Conservation (phyloP, 2,888 invertebrate genomes). For the Oscheius sp. region DNA sequence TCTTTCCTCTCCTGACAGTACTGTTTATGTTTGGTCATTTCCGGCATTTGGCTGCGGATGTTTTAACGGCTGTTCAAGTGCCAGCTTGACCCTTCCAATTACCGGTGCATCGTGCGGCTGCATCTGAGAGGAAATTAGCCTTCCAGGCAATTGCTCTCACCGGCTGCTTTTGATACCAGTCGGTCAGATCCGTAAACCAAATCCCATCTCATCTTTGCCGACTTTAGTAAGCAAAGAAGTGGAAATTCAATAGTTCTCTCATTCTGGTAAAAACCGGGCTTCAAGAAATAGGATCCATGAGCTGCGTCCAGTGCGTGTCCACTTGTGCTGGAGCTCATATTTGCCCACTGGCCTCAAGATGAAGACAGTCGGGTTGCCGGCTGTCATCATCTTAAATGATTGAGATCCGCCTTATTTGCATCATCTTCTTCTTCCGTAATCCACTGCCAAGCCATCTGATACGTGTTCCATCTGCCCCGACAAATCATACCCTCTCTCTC, state of each 20-base stretch:
- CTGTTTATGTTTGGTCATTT: neutral
- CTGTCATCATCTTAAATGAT: conserved; percentile 21
- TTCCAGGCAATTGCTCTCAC: conserved; percentile 30
- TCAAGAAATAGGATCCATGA: conserved; percentile 23
- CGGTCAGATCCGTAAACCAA: neutral
- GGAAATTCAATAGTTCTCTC: neutral
- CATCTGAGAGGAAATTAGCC: conserved; percentile 28
- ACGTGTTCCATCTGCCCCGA: neutral
- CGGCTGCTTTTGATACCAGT: conserved; percentile 19
- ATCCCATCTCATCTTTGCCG: neutral
- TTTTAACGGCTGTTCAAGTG: conserved; percentile 15
- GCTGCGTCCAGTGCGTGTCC: conserved; percentile 21
- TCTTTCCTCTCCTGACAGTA: neutral
- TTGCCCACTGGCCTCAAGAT: conserved; percentile 12
- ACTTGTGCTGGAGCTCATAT: conserved; percentile 22
- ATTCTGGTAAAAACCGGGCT: conserved; percentile 12
- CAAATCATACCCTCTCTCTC: neutral
- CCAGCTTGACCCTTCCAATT: conserved; percentile 27
- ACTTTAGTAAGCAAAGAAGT: neutral
- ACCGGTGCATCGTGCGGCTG: conserved; percentile 18
- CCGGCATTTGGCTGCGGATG: neutral
- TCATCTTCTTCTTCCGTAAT: conserved; percentile 15
- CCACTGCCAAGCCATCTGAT: neutral
- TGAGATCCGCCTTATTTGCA: conserved; percentile 20
- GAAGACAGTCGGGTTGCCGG: conserved; percentile 14